Percentiles rank a stretch among this genome's conserved stretches.
Evolutionary conservation across 2,113 vertebrate genomes (phyloP).

Genomic region (Takifugu bimaculatus): DNA sequence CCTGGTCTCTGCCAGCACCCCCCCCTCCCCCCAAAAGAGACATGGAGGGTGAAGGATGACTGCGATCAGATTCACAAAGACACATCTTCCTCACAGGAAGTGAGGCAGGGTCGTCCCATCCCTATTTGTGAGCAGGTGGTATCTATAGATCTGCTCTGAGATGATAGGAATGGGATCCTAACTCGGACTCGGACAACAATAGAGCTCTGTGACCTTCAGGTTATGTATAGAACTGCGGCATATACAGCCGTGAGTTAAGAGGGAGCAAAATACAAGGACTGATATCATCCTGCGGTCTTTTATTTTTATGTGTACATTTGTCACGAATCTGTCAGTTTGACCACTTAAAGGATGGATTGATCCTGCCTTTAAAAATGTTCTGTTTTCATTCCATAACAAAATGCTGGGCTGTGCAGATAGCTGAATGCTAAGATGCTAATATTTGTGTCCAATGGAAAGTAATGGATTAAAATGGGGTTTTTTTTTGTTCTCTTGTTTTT

Average conservation of each 20-base stretch:
- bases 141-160: conserved; percentile 65
- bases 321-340: conserved; percentile 11
- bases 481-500: neutral
- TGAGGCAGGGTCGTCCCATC: conserved; percentile 14
- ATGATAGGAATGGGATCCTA: conserved; percentile 49
- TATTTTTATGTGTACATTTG: conserved; percentile 30
- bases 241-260: conserved; percentile 11
- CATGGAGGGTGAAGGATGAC: neutral
- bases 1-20: too few species aligned
- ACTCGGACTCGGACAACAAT: conserved; percentile 57
- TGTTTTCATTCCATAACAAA: too few species aligned
- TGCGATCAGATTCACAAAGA: conserved; percentile 2
- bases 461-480: neutral
- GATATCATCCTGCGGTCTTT: conserved; percentile 24
- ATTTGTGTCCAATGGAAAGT: too few species aligned
- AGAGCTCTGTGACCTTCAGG: conserved; percentile 51
- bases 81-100: conserved; percentile 28
- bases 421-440: too few species aligned
- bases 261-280: conserved; percentile 26
- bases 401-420: too few species aligned
- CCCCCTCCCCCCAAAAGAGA: neutral
- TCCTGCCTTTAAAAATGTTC: too few species aligned
- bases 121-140: conserved; percentile 61
- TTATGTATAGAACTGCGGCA: conserved; percentile 57
- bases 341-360: too few species aligned